Conservation (phyloP, 2,113 vertebrate genomes). For the Chaetops frenatus region DNA sequence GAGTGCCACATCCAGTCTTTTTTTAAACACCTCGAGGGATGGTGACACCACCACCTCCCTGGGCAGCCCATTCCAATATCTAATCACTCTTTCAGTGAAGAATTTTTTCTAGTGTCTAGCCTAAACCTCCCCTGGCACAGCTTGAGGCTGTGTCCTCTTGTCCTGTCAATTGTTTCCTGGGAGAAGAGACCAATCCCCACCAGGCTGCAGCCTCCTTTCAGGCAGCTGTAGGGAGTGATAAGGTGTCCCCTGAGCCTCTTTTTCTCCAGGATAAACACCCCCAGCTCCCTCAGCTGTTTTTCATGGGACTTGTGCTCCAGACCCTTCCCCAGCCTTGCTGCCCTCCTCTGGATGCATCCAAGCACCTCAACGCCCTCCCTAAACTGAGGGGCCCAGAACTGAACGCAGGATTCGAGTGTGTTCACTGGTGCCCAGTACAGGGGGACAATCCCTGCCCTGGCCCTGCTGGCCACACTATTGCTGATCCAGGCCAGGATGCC, state of each 20-base stretch:
- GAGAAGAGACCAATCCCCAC: not conserved
- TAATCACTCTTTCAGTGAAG: not conserved
- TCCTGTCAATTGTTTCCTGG: not conserved
- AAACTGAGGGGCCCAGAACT: not conserved
- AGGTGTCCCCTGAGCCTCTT: not conserved
- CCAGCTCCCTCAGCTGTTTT: not conserved
- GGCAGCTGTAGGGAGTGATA: rapidly evolving
- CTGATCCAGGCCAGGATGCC: too few relatives aligned
- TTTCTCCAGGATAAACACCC: not conserved
- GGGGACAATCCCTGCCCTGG: too few relatives aligned
- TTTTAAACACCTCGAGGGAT: not conserved
- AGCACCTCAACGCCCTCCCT: not conserved
- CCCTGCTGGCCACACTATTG: too few relatives aligned
- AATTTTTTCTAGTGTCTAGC: not conserved
- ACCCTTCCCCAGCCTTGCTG: not conserved
- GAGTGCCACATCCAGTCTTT: not conserved
- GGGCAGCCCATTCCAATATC: not conserved
- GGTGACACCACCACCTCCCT: not conserved
- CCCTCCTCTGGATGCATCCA: rapidly evolving
- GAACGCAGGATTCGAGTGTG: rapidly evolving
- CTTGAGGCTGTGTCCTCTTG: not conserved
- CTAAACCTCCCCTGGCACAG: too few relatives aligned
- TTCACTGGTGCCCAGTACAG: too few relatives aligned
- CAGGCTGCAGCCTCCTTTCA: not conserved
- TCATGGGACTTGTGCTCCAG: not conserved